Base-by-base conservation (phyloP, 1,140 invertebrate genomes). In the Zaprionus gabonicus region DNA sequence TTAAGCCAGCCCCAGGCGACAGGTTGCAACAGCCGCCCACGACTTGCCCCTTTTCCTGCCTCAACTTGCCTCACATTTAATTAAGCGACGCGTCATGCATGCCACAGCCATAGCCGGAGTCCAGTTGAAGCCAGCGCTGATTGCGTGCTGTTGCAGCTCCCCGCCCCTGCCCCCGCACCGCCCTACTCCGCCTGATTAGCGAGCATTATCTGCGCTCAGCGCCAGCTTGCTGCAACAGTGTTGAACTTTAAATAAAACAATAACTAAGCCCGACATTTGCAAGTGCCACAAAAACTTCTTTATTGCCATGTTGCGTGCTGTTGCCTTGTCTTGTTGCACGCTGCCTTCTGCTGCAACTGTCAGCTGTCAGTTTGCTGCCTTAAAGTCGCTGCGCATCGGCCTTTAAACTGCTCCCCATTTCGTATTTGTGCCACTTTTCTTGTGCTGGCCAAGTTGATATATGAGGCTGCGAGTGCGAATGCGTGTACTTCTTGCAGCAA, bases 41-140 rank as follows among this genome's bases (percentile, higher is more conserved):
- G 23, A 27, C 17, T n/a, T n/a, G 59, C 17, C 38, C 7, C 49
- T 63, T 59, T 69, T 34, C 4, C 28, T 3, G 15, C 51, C n/a
- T 34, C 31, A 15, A 46, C 46, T 25, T 51, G 46, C 46, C 55
- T 36, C 68, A 44, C 41, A 75, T 65, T 76, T 66, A 53, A 76
- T 71, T 63, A 46, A n/a, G 51, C 62, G 17, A 23, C 46, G 67
- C 49, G 25, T n/a, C 63, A 59, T 63, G 67, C 71, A 46, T 46
- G 41, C 41, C 41, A 46, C 6, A 46, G n/a, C 7, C 41, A 38
- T 25, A 25, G 70, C 71, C 51, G 55, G 49, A 53, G 59, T 53
- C 44, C 46, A 51, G 58, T 63, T 85, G 71, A 85, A 85, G 78
- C 53, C 75, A 68, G 59, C 79, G 66, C 79, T 82, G 82, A 79